Evolutionary conservation across 2,797 vertebrate genomes (phyloP).

Genomic region (Melopsittacus undulatus): DNA sequence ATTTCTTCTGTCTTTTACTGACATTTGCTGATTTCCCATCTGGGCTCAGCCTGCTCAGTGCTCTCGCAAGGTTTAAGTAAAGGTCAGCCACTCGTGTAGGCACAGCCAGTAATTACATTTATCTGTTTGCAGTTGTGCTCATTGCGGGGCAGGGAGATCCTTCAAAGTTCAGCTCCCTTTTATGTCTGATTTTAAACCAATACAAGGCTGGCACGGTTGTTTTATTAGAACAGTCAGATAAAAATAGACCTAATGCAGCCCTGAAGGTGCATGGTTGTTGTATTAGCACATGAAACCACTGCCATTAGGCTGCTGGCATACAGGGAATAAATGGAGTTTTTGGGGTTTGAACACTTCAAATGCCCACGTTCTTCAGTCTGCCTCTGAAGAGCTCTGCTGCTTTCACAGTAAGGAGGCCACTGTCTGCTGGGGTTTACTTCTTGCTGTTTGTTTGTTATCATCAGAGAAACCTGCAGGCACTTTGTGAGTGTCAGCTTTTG

Average conservation of each 20-base stretch:
- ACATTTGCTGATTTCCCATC: neutral
- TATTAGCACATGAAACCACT: neutral
- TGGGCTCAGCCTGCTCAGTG: neutral
- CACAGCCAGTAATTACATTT: neutral
- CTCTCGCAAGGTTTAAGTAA: neutral
- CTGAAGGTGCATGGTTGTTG: neutral
- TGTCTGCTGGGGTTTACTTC: neutral
- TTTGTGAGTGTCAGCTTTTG: neutral
- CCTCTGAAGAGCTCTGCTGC: neutral
- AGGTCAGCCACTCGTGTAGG: neutral
- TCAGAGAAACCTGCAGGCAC: neutral
- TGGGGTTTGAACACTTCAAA: neutral
- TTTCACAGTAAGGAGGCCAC: neutral
- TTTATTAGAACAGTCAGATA: neutral
- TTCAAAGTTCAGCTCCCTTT: neutral
- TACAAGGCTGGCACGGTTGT: neutral
- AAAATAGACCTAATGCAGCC: neutral
- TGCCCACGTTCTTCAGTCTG: neutral
- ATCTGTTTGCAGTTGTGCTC: neutral
- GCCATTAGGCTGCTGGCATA: neutral
- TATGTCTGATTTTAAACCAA: neutral
- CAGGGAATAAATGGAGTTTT: neutral
- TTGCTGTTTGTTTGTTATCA: neutral
- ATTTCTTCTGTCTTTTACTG: neutral
- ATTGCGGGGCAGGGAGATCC: neutral